Base-by-base conservation (phyloP, 2,888 invertebrate genomes). In the Leptopterna dolabrata region DNA sequence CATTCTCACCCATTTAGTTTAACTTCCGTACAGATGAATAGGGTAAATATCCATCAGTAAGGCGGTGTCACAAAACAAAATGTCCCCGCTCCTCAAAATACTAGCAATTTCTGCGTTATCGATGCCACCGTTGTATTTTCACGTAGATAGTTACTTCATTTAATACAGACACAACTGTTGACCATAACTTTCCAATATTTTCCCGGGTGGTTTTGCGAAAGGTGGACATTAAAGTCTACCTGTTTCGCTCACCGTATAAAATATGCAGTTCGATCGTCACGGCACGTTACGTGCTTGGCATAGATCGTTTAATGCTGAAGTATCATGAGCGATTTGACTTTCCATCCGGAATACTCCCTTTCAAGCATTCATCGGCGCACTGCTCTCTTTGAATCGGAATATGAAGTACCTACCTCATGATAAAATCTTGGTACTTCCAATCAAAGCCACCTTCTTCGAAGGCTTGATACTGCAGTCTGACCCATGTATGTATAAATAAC, bases 251-350 rank as follows among this genome's bases (percentile, higher is more conserved):
- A 9, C 4, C 41, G 36, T 76, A 76, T 76, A 76, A 76, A n/a
- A 76, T 76, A 76, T 76, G 73, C 16, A 76, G 36, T 76, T n/a
- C 19, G 30, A 19, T n/a, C 19, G 30, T 36, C 73, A 76, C 73
- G 73, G 19, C 41, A 76, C 73, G 16, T 76, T 76, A 76, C 73
- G 73, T 76, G 73, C 41, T 76, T 41, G 14, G 41, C 30, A 76
- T 41, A 30, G n/a, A 41, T n/a, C 30, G 24, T 24, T 63, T 16
- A 47, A 16, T 24, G 63, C 24, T 19, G 63, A 1, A 3, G 63
- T 63, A 24, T 63, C 63, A 24, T 1, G 24, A 63, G 63, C 24
- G 63, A 63, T 63, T 63, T 24, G 63, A 24, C n/a, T 24, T 24
- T 63, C 63, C 19, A 63, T 24, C 11, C 63, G 63, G 63, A 24